These are phyloP conservation scores for Tinea trinotella DNA, from an alignment of 2,888 invertebrate species.

Conservation along the genomic window DNA sequence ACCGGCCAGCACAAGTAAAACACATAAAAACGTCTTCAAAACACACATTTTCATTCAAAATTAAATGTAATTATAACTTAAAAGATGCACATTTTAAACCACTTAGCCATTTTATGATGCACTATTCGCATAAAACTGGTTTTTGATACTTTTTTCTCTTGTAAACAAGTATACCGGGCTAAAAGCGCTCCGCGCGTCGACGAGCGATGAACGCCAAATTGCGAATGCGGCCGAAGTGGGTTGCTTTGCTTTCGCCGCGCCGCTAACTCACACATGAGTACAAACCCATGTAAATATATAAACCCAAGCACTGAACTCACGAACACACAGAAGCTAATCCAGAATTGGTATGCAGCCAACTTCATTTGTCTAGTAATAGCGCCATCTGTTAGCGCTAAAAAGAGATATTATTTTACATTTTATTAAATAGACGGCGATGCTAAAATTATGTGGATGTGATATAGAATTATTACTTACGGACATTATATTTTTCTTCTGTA, in stretches of 20 bases:
- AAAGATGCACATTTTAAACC: not conserved
- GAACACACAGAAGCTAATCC: not conserved
- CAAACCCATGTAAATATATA: not conserved
- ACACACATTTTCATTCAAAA: constrained; percentile 43
- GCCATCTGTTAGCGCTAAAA: no score
- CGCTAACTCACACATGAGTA: not conserved
- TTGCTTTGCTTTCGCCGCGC: not conserved
- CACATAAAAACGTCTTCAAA: constrained; percentile 41
- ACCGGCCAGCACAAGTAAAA: constrained; percentile 54
- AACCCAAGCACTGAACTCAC: not conserved
- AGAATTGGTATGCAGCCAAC: not conserved
- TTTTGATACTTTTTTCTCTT: not conserved
- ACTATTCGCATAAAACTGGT: not conserved
- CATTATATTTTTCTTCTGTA: no score
- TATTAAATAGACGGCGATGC: no score
- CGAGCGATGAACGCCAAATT: not conserved
- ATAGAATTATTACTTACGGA: no score
- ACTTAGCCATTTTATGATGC: constrained; percentile 1
- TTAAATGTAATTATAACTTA: not conserved
- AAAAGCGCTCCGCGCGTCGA: not conserved
- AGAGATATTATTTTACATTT: no score
- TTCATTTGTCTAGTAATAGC: not conserved
- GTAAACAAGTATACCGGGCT: constrained; percentile 11
- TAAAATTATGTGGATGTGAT: no score
- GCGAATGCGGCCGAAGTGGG: constrained; percentile 6